phyloP scores from a whole-genome alignment of 2,113 vertebrate species.

The Apaloderma vittatum region DNA sequence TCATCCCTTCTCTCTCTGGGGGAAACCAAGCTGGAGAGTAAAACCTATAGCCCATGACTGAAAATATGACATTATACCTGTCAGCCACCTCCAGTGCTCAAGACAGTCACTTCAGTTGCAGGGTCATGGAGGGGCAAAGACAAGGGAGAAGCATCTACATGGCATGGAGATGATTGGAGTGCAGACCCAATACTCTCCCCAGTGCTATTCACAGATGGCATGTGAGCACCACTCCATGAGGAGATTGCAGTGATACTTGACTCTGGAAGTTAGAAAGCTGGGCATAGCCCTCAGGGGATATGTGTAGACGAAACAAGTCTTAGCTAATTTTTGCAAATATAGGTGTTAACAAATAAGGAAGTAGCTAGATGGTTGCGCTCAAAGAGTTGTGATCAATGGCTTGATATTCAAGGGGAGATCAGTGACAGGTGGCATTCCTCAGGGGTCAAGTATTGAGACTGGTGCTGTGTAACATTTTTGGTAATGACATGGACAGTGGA shows the following conservation, averaged over 20 bases:
- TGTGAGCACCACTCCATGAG: fast-evolving
- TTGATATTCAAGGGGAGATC: too few relatives aligned
- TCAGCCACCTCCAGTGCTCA: neutral
- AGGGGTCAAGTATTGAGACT: too few relatives aligned
- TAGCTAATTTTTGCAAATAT: neutral
- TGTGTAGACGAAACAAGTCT: neutral
- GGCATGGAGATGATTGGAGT: neutral
- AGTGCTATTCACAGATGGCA: fast-evolving
- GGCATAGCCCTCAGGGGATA: neutral
- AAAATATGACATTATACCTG: neutral
- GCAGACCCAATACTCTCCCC: neutral
- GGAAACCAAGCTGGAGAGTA: neutral
- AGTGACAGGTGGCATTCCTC: too few relatives aligned
- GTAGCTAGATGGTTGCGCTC: too few relatives aligned
- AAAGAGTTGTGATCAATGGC: too few relatives aligned
- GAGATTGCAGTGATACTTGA: neutral
- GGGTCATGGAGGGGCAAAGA: neutral
- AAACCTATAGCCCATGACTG: neutral
- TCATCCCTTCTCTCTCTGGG: neutral
- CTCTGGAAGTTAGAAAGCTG: neutral
- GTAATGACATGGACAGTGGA: too few relatives aligned
- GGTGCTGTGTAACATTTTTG: too few relatives aligned
- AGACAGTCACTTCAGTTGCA: neutral
- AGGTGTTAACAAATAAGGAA: neutral
- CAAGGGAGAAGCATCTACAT: neutral